Percentiles rank a stretch among this genome's conserved stretches.
phyloP scores from a whole-genome alignment of 2,797 vertebrate species.

The Sternotherus odoratus region DNA sequence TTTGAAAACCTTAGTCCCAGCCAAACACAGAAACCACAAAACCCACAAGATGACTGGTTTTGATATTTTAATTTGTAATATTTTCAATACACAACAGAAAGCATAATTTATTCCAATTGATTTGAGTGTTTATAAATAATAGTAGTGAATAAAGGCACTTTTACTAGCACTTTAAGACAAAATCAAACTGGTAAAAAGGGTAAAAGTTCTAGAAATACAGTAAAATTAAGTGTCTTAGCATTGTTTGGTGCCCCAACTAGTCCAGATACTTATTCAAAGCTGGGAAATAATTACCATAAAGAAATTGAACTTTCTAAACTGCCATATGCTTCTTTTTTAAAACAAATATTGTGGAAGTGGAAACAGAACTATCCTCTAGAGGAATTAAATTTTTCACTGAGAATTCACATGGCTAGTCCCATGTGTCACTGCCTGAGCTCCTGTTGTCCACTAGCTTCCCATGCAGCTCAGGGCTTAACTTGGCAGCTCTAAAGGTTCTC shows the following conservation, averaged over 20 bases:
- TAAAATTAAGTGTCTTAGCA: neutral
- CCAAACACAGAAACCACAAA: slow-evolving; percentile 19
- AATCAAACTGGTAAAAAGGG: neutral
- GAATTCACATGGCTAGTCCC: slow-evolving; percentile 35
- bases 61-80: neutral
- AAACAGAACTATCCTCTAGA: slow-evolving; percentile 30
- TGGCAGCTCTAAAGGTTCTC: slow-evolving; percentile 61
- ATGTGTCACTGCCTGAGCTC: slow-evolving; percentile 54
- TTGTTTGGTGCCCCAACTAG: neutral
- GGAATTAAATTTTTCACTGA: slow-evolving; percentile 41
- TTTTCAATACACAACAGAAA: slow-evolving; percentile 29
- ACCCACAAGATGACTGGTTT: neutral
- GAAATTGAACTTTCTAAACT: neutral
- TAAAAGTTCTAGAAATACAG: neutral
- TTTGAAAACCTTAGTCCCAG: neutral
- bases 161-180: neutral
- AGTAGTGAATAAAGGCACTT: neutral
- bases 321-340: neutral
- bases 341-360: neutral
- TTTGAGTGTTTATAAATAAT: slow-evolving; percentile 23
- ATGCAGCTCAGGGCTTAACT: slow-evolving; percentile 56
- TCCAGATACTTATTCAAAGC: neutral
- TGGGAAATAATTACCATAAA: neutral
- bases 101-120: neutral
- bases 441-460: slow-evolving; percentile 52